Base-by-base conservation (phyloP, 2,888 invertebrate species). In the Crocallis elinguaria region DNA sequence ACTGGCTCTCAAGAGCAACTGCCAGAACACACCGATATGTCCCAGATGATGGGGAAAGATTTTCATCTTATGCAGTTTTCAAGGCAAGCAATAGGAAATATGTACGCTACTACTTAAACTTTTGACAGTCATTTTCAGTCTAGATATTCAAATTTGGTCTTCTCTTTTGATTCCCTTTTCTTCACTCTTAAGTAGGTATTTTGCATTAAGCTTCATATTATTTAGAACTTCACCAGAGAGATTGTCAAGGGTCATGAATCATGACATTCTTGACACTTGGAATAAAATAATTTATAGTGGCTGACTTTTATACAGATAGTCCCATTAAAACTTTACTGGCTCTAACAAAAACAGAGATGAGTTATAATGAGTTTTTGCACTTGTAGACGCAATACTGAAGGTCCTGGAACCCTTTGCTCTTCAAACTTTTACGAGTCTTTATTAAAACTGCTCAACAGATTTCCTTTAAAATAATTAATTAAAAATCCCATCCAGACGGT, bases 261-360 rank as follows among this genome's bases (percentile, higher is more conserved):
- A 21, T 23, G 23, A 37, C 23, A 23, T 8, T 38, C 23, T 17
- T 23, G 23, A 37, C 23, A 23, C 23, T 23, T 23, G 23, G 23
- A 23, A 32, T 23, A 39, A 30, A 55, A 53, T 52, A 51, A 49
- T 53, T 55, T 51, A 48, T 49, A 42, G 42, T 48, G 29, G n/a
- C 33, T 33, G 38, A 45, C 57, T 57, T 56, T 55, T 49, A 57
- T 61, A 51, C 71, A 5, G 12, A 64, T 62, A 64, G 39, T 59
- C 41, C 69, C 64, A 73, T 72, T 72, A 73, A 66, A 73, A 73
- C 56, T 75, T 72, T 58, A 59, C 56, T 62, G 54, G 57, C 53
- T 62, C 62, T 64, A 64, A 63, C 60, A 49, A 70, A 69, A 71
- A 73, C 69, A 69, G 69, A 70, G 63, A 64, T 51, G 41, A 50